phyloP scores from a whole-genome alignment of 2,888 invertebrate genomes.

The Alviniconcha strummeri region DNA sequence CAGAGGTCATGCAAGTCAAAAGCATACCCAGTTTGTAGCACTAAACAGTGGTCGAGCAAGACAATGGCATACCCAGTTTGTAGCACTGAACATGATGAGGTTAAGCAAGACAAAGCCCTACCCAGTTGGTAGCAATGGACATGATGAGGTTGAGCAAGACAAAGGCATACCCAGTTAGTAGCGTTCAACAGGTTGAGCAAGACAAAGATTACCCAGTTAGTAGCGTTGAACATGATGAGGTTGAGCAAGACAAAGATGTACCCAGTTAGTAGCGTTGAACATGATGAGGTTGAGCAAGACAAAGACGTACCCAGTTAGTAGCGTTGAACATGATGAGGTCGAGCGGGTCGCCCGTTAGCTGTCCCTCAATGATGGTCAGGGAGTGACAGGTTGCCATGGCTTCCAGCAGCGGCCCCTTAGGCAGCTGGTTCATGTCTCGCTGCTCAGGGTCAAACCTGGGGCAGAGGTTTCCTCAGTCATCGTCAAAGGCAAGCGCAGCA shows the following conservation, averaged over 20 bases:
- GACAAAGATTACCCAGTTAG: too few species aligned
- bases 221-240: too few species aligned
- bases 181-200: too few species aligned
- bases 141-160: too few species aligned
- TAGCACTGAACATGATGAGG: too few species aligned
- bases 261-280: slow-evolving; percentile 74
- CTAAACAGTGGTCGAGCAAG: too few species aligned
- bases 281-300: slow-evolving; percentile 66
- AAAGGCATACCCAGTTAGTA: too few species aligned
- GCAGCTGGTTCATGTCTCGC: slow-evolving; percentile 48
- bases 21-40: too few species aligned
- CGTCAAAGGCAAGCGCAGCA: too few species aligned
- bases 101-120: slow-evolving; percentile 41
- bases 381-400: slow-evolving; percentile 76
- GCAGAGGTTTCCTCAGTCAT: too few species aligned
- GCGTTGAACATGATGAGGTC: slow-evolving; percentile 76
- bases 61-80: too few species aligned
- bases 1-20: too few species aligned
- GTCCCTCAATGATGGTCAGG: slow-evolving; percentile 73
- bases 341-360: slow-evolving; percentile 74
- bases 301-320: slow-evolving; percentile 71
- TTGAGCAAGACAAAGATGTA: slow-evolving; percentile 41
- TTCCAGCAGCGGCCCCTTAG: slow-evolving; percentile 58
- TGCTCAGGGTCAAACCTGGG: slow-evolving; percentile 58
- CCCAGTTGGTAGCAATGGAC: slow-evolving; percentile 74